These are phyloP conservation scores for Drosophila auraria DNA, from an alignment of 1,140 invertebrate species.

Conservation along the genomic window DNA sequence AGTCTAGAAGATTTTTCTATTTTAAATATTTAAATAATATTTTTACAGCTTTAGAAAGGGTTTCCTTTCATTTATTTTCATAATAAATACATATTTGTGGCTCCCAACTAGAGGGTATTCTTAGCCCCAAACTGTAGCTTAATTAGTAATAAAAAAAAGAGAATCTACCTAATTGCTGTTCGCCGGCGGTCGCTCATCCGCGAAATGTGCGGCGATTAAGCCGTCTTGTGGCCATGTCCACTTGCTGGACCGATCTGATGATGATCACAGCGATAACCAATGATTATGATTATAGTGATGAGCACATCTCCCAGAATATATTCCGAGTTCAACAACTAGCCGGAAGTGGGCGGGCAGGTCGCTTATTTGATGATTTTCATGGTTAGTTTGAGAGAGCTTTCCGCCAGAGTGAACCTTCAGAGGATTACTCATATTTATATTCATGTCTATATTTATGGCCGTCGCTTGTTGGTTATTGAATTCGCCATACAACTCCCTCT, in stretches of 20 bases:
- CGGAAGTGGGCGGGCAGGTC: conserved; percentile 39
- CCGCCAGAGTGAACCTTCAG: conserved; percentile 45
- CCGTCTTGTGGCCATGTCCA: conserved; percentile 2
- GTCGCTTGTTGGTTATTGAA: conserved; percentile 28
- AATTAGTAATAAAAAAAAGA: too few relatives aligned
- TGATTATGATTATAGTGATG: conserved; percentile 12
- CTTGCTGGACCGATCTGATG: conserved; percentile 10
- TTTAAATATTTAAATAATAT: too few relatives aligned
- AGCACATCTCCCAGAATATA: conserved; percentile 32
- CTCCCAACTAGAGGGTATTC: neutral
- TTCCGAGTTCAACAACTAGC: conserved; percentile 11
- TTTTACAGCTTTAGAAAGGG: too few relatives aligned
- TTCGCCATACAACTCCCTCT: conserved; percentile 18
- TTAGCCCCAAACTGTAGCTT: too few relatives aligned
- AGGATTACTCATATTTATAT: conserved; percentile 31
- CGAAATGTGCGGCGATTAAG: conserved; percentile 30
- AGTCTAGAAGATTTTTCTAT: too few relatives aligned
- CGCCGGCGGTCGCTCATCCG: conserved; percentile 21
- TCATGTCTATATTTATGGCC: conserved; percentile 26
- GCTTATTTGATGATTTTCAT: conserved; percentile 46
- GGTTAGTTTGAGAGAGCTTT: conserved; percentile 42
- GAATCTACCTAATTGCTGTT: conserved; percentile 6
- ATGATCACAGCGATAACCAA: conserved; percentile 4
- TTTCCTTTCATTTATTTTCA: too few relatives aligned
- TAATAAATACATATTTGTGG: too few relatives aligned